Percentiles rank a stretch among this genome's conserved stretches.
phyloP scores from a whole-genome alignment of 64 coral and sea anemone genomes.

The Catalaphyllia jardinei region DNA sequence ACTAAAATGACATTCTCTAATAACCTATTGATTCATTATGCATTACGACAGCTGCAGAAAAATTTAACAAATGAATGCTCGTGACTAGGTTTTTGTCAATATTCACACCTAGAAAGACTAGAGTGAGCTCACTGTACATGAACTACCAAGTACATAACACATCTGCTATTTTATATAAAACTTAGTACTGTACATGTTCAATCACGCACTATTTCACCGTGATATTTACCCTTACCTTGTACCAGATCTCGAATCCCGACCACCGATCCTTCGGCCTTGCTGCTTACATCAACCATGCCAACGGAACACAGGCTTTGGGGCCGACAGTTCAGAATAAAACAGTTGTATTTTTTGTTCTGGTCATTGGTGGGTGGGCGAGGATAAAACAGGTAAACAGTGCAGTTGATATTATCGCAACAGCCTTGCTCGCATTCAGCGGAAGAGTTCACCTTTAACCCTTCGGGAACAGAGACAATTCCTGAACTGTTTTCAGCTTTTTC shows the following conservation, averaged over 20 bases:
- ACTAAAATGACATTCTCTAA: no score
- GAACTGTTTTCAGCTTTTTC: slow-evolving; percentile 9
- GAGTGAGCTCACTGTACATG: no score
- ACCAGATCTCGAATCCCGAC: slow-evolving; percentile 30
- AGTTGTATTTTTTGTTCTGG: slow-evolving; percentile 5
- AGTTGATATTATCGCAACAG: slow-evolving; percentile 23
- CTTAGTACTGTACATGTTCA: no score
- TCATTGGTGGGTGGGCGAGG: not conserved
- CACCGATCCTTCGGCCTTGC: slow-evolving; percentile 23
- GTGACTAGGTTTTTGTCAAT: no score
- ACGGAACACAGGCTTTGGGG: slow-evolving; percentile 22
- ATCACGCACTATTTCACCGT: not conserved
- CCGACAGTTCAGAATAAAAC: slow-evolving; percentile 34
- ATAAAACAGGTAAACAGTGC: slow-evolving; percentile 34
- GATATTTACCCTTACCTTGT: not conserved
- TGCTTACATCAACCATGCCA: slow-evolving; percentile 4
- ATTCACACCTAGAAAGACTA: no score
- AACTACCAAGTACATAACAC: no score
- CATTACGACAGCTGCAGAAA: no score
- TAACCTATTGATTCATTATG: no score
- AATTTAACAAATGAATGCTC: no score
- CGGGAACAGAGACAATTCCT: slow-evolving; percentile 15
- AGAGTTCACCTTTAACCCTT: slow-evolving; percentile 17
- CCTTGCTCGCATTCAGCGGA: slow-evolving; percentile 2
- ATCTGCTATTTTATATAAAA: no score